phyloP scores from a whole-genome alignment of 2,888 invertebrate species.

The Drosophila ochracea region DNA sequence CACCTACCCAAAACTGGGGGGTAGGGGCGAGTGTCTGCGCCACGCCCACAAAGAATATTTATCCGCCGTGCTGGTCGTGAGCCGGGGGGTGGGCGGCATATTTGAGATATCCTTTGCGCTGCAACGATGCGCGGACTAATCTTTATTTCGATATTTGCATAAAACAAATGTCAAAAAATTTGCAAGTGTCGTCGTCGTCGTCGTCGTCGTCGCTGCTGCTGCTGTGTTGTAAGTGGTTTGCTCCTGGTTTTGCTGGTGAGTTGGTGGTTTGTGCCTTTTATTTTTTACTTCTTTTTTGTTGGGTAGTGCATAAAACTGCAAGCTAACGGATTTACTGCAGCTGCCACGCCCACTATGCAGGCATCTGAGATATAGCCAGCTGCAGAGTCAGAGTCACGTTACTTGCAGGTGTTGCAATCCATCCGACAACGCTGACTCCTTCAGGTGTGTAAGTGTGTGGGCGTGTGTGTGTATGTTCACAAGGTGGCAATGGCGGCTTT shows the following conservation, averaged over 20 bases:
- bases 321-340: conserved; percentile 73
- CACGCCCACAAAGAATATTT: conserved; percentile 65
- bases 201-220: neutral
- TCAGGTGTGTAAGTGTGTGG: conserved; percentile 16
- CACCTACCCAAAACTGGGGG: conserved; percentile 16
- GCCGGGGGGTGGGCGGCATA: neutral
- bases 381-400: conserved; percentile 77
- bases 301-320: conserved; percentile 69
- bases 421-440: conserved; percentile 63
- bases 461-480: conserved; percentile 15
- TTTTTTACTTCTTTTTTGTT: conserved; percentile 18
- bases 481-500: conserved; percentile 57
- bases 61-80: conserved; percentile 41
- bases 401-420: conserved; percentile 83
- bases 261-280: conserved; percentile 4
- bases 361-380: conserved; percentile 46
- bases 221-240: conserved; percentile 17
- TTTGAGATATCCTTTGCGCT: conserved; percentile 21
- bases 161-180: conserved; percentile 66
- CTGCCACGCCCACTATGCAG: conserved; percentile 58
- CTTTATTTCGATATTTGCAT: conserved; percentile 79
- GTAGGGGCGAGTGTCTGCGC: neutral
- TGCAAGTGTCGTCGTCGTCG: conserved; percentile 30
- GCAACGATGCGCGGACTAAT: conserved; percentile 59
- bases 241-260: conserved; percentile 5